Evolutionary conservation across 2,888 invertebrate genomes (phyloP).

Genomic region (Ligdia adustata): DNA sequence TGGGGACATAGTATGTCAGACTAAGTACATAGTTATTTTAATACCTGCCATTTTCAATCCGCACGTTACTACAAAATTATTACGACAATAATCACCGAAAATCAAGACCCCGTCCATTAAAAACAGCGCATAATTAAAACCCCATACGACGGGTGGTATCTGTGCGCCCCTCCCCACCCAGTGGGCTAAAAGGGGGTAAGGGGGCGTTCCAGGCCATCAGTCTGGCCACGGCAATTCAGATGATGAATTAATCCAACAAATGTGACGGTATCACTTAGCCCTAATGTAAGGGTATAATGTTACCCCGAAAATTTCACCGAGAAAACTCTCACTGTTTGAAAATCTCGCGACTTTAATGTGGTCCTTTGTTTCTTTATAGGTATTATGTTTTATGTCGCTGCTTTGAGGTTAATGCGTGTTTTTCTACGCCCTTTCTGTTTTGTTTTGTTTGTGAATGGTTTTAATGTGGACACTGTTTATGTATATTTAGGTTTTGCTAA

Average conservation of each 20-base stretch:
- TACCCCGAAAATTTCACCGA: slow-evolving; percentile 71
- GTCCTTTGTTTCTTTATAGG: slow-evolving; percentile 58
- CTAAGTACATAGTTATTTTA: too few relatives aligned
- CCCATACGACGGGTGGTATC: slow-evolving; percentile 64
- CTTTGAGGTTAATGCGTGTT: slow-evolving; percentile 44
- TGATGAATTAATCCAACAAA: slow-evolving; percentile 85
- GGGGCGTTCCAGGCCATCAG: slow-evolving; percentile 80
- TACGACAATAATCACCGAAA: neutral
- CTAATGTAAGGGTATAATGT: slow-evolving; percentile 84
- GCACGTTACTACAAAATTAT: too few relatives aligned
- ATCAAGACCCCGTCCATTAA: slow-evolving; percentile 37
- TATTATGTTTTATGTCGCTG: slow-evolving; percentile 46
- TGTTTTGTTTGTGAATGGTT: slow-evolving; percentile 14
- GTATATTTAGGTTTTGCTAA: too few relatives aligned
- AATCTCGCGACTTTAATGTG: slow-evolving; percentile 61
- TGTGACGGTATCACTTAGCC: slow-evolving; percentile 84
- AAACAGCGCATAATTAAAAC: slow-evolving; percentile 66
- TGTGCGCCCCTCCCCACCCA: slow-evolving; percentile 45
- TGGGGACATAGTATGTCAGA: too few relatives aligned
- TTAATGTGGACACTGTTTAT: slow-evolving; percentile 4
- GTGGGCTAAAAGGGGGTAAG: slow-evolving; percentile 27
- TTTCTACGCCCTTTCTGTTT: slow-evolving; percentile 32
- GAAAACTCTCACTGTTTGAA: slow-evolving; percentile 58
- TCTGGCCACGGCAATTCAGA: slow-evolving; percentile 84
- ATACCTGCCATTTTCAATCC: neutral